phyloP scores from a whole-genome alignment of 2,797 vertebrate genomes.

The Adrianichthys oophorus region DNA sequence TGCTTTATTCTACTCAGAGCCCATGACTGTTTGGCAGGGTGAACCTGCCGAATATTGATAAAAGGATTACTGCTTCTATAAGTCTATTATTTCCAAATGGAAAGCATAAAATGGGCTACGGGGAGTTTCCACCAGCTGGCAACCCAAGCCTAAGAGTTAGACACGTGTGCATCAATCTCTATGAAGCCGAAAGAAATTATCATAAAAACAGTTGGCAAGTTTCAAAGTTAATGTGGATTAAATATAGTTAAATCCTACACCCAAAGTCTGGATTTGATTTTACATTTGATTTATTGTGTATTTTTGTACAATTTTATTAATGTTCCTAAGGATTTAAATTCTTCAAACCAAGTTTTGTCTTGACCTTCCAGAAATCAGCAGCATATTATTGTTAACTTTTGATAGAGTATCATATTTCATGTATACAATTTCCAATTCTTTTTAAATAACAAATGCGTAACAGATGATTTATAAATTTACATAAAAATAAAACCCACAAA shows the following conservation, averaged over 20 bases:
- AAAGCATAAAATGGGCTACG: not conserved
- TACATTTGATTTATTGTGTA: not conserved
- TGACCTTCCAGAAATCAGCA: not conserved
- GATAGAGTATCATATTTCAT: not conserved
- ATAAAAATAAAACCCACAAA: too few relatives aligned
- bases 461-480: too few relatives aligned
- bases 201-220: not conserved
- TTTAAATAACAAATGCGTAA: too few relatives aligned
- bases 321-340: slow-evolving; percentile 1
- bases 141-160: not conserved
- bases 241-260: not conserved
- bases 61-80: slow-evolving; percentile 15
- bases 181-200: slow-evolving; percentile 8
- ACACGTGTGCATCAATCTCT: slow-evolving; percentile 7
- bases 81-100: slow-evolving; percentile 3
- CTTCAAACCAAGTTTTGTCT: not conserved
- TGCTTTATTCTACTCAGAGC: not conserved
- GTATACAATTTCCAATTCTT: slow-evolving; percentile 1
- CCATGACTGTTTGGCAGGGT: not conserved
- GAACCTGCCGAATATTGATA: slow-evolving; percentile 1
- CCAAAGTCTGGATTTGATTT: not conserved
- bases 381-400: not conserved
- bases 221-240: not conserved
- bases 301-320: slow-evolving; percentile 10
- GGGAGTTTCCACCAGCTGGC: slow-evolving; percentile 7